phyloP scores from a whole-genome alignment of 2,888 invertebrate genomes.

The Aelia acuminata region DNA sequence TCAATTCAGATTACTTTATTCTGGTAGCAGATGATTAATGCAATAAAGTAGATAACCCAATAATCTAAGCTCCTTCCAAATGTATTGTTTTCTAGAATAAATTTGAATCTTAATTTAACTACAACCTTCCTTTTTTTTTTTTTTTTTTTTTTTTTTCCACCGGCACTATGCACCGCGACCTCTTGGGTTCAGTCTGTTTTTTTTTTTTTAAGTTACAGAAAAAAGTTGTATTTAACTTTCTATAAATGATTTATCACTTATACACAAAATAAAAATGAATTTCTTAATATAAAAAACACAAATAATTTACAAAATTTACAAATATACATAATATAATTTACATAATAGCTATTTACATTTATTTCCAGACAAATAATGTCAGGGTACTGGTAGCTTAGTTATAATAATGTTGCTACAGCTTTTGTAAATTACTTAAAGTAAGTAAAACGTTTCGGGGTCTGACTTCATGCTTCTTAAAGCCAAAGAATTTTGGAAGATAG shows the following conservation, averaged over 20 bases:
- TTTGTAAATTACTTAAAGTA: not conserved
- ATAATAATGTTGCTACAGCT: not conserved
- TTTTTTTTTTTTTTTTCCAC: no score
- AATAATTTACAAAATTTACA: not conserved
- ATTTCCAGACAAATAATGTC: not conserved
- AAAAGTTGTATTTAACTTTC: not conserved
- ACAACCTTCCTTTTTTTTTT: no score
- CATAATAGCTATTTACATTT: not conserved
- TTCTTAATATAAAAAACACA: not conserved
- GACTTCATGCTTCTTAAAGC: slow-evolving; percentile 17
- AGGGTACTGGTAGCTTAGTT: not conserved
- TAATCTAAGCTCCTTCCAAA: no score
- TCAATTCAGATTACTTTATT: no score
- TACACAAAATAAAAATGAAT: not conserved
- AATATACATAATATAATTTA: not conserved
- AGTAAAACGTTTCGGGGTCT: not conserved
- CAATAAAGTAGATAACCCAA: no score
- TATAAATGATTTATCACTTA: not conserved
- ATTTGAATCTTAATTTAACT: no score
- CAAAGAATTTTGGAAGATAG: slow-evolving; percentile 24
- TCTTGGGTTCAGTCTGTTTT: no score
- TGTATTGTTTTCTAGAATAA: no score
- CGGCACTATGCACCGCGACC: no score
- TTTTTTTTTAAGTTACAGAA: no score
- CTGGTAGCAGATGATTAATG: no score